A percentile compares a stretch with the other conserved stretches of the same genome.
phyloP scores from a whole-genome alignment of 2,888 invertebrate genomes.

The Spilosoma lubricipeda region DNA sequence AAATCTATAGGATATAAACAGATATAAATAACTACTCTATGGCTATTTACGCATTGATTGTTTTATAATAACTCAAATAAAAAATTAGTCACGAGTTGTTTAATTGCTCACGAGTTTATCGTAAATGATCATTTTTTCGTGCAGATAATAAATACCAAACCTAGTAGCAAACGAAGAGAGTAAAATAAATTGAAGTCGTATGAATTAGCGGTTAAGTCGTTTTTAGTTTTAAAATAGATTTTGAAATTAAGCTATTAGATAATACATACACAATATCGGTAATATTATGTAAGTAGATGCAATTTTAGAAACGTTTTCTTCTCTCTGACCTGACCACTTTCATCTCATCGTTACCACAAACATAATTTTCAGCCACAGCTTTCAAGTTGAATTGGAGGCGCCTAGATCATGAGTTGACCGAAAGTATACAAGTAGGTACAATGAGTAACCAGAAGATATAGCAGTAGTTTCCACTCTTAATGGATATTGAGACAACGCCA shows the following conservation, averaged over 20 bases:
- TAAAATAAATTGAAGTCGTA: not conserved
- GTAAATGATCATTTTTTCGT: slow-evolving; percentile 12
- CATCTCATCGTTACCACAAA: not conserved
- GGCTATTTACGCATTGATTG: not conserved
- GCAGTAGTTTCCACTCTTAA: not conserved
- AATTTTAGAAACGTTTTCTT: not conserved
- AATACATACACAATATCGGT: not conserved
- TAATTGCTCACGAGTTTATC: slow-evolving; percentile 36
- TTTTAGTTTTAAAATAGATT: not conserved
- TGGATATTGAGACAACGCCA: not conserved
- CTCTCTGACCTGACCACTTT: not conserved
- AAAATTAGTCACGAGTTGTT: slow-evolving; percentile 33
- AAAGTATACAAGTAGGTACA: not conserved
- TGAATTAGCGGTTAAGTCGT: not conserved
- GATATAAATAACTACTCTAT: not conserved
- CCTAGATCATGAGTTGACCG: not conserved
- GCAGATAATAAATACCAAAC: not conserved
- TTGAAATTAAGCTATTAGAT: not conserved
- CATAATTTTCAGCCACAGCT: not conserved
- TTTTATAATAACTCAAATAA: slow-evolving; percentile 11
- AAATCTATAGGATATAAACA: not conserved
- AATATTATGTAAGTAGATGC: not conserved
- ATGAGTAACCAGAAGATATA: not conserved
- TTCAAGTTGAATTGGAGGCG: not conserved
- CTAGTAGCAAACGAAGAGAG: slow-evolving; percentile 1